Conservation (phyloP, 1,140 invertebrate species). For the Drosophila elegans region DNA sequence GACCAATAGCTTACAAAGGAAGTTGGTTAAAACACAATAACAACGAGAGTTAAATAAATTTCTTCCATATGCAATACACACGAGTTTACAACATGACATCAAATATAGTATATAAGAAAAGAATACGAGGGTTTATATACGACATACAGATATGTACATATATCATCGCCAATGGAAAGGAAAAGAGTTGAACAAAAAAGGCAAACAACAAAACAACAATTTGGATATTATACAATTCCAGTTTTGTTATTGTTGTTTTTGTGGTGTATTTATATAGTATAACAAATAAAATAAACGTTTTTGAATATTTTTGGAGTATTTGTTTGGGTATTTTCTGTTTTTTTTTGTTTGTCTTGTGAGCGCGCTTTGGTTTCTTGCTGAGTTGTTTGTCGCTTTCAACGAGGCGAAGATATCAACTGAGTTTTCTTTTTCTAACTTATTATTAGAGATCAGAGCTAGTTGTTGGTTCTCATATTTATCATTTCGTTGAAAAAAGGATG, state of each 20-base stretch:
- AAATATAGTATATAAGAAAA: conserved; percentile 66
- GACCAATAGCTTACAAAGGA: conserved; percentile 70
- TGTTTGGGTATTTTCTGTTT: conserved; percentile 26
- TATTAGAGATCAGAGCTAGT: conserved; percentile 46
- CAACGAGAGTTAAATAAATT: conserved; percentile 54
- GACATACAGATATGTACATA: conserved; percentile 57
- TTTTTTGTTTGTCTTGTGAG: conserved; percentile 67
- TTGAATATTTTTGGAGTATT: conserved; percentile 51
- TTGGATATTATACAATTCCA: conserved; percentile 36
- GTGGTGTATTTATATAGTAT: conserved; percentile 28
- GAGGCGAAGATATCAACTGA: conserved; percentile 49
- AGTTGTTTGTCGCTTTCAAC: conserved; percentile 71
- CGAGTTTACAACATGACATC: conserved; percentile 72
- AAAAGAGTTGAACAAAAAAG: conserved; percentile 60
- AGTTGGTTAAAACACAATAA: conserved; percentile 74
- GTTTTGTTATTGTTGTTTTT: conserved; percentile 39
- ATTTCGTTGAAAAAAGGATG: conserved; percentile 84
- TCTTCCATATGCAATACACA: conserved; percentile 63
- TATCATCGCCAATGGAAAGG: conserved; percentile 46
- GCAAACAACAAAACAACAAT: conserved; percentile 61
- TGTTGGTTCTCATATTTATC: conserved; percentile 84
- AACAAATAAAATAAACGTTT: conserved; percentile 52
- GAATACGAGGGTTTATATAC: conserved; percentile 50
- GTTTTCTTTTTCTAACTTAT: conserved; percentile 67
- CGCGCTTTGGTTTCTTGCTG: conserved; percentile 58